Evolutionary conservation across 2,888 invertebrate genomes (phyloP), one percentile per base, ranked within the genome.

Genomic region (Apotomis turbidana): DNA sequence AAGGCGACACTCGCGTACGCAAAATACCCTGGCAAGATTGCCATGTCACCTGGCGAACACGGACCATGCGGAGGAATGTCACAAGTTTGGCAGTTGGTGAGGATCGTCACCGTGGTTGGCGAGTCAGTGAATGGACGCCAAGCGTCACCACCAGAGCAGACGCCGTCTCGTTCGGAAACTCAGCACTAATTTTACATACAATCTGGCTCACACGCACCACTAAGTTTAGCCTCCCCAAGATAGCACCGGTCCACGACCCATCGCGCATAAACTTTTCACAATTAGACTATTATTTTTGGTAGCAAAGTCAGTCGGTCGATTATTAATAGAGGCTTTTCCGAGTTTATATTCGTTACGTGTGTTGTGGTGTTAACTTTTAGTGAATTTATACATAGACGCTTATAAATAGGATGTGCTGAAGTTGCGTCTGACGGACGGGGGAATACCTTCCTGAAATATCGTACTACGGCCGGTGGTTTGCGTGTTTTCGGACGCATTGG

Each of bases 251-350:
- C 93, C 93, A 91, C 93, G 93, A 93, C 90, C 93, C 93, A 93
- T 93, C 93, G 90, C 91, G 91, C 92, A 93, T 93, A 93, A 93
- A 93, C 93, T 93, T 93, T 93, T 93, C 94, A 93, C 93, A 94
- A 94, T 94, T 94, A 94, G 94, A 94, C 94, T 93, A 94, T 94
- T 94, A 94, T 94, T 94, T 94, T 94, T 93, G 94, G 93, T 93
- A 93, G 93, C 93, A 90, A 93, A 93, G 93, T 93, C 93, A 93
- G 93, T 93, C 93, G 93, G 93, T 91, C 93, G 94, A 93, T 93
- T 94, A 94, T 94, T 94, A 94, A 94, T 94, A 94, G 94, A 92
- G 93, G 93, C 93, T 93, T 93, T 93, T 93, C 91, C 92, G 92
- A 93, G 93, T 93, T 93, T 93, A 93, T 93, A 93, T 93, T 93